A percentile compares a stretch with the other conserved stretches of the same genome.
These are phyloP conservation scores for Zophobas atratus DNA, from an alignment of 1,140 invertebrate species.

Conservation along the genomic window DNA sequence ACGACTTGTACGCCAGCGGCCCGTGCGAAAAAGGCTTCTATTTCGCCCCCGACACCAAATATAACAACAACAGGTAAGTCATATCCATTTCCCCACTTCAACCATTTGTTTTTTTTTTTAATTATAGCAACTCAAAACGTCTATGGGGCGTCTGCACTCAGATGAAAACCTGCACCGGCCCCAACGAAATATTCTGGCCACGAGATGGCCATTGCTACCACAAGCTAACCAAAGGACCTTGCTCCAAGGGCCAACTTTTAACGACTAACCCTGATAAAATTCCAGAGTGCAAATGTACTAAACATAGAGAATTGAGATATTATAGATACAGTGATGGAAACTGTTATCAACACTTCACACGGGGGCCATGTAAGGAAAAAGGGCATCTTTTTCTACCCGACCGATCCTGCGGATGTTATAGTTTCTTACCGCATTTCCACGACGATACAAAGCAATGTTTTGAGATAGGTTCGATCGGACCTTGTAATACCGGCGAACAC, in stretches of 20 bases:
- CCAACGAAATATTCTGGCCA: constrained; percentile 80
- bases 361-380: constrained; percentile 81
- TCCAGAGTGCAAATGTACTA: constrained; percentile 73
- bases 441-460: constrained; percentile 78
- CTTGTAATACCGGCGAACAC: constrained; percentile 79
- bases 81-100: background rate
- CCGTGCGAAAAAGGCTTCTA: constrained; percentile 81
- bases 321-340: constrained; percentile 73
- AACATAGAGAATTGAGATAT: constrained; percentile 64
- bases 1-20: constrained; percentile 79
- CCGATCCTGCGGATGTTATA: constrained; percentile 79
- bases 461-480: constrained; percentile 82
- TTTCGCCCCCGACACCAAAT: constrained; percentile 75
- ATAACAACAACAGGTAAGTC: constrained; percentile 56
- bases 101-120: constrained; percentile 35
- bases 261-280: constrained; percentile 71
- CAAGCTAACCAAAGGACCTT: constrained; percentile 79
- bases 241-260: constrained; percentile 80
- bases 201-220: constrained; percentile 81
- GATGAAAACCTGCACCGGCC: constrained; percentile 73
- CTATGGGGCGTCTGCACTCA: constrained; percentile 80
- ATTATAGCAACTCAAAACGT: constrained; percentile 65
- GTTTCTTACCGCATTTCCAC: constrained; percentile 81
- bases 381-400: constrained; percentile 84
- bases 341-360: constrained; percentile 84